Percentiles rank a stretch among this genome's conserved stretches.
These are phyloP conservation scores for Lasiommata megera DNA, from an alignment of 2,888 invertebrate species.

Conservation along the genomic window DNA sequence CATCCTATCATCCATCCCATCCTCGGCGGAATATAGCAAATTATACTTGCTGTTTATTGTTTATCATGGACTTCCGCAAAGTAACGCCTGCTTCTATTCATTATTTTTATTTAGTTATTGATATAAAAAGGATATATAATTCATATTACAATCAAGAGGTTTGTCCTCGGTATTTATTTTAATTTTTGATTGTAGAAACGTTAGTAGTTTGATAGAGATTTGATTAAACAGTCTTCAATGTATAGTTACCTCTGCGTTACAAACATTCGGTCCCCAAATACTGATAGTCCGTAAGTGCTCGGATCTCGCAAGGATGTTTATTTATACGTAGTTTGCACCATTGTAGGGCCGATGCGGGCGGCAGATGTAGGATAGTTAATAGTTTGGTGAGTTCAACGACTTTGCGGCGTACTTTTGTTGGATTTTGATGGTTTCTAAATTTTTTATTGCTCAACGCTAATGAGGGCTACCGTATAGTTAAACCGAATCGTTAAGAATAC, in stretches of 20 bases:
- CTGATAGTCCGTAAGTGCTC: neutral
- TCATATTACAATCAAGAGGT: too few relatives aligned
- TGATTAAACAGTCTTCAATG: neutral
- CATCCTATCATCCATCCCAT: too few relatives aligned
- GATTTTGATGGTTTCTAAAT: neutral
- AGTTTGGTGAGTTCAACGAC: slow-evolving; percentile 10
- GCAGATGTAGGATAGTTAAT: slow-evolving; percentile 44
- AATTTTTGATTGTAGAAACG: too few relatives aligned
- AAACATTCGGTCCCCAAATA: neutral
- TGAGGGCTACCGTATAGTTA: neutral
- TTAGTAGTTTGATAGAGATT: too few relatives aligned
- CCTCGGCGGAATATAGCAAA: too few relatives aligned
- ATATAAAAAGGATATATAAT: too few relatives aligned
- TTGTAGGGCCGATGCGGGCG: slow-evolving; percentile 47
- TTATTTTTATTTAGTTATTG: too few relatives aligned
- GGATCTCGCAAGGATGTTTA: slow-evolving; percentile 3
- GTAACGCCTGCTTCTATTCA: too few relatives aligned
- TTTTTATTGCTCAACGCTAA: neutral
- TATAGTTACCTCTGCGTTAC: neutral
- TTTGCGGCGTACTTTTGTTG: neutral
- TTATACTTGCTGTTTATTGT: too few relatives aligned
- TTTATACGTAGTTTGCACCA: slow-evolving; percentile 13
- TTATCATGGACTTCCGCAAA: too few relatives aligned
- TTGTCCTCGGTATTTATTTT: too few relatives aligned
- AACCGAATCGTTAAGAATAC: neutral